Base-by-base conservation (phyloP, 2,113 vertebrate species). In the Sminthopsis crassicaudata region DNA sequence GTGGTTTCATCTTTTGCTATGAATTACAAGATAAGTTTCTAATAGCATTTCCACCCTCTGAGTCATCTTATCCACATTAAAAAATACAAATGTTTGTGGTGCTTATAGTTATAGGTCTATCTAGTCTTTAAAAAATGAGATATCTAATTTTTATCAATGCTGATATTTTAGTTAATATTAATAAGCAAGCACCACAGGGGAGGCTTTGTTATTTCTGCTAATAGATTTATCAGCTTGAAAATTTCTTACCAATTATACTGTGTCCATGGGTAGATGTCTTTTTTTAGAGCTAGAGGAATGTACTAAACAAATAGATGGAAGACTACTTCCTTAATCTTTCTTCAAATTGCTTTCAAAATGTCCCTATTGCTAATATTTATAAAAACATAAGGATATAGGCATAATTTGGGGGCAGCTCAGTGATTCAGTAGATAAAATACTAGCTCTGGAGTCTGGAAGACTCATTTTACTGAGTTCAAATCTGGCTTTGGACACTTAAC, bases 251-350 rank as follows among this genome's bases (percentile, higher is more conserved):
- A 60, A 60, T 60, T 30, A 76, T 76, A 76, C 67, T 76, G 5
- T n/a, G 14, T 7, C 67, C 67, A 76, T 22, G 67, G 16, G 67
- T 42, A 76, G 67, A n/a, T n/a, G 16, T n/a, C 16, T 16, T 16
- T 76, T 76, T 76, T 76, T 51, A 94, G 95, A 92, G 0, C 5
- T 76, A 95, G 93, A 84, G 52, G 14, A 94, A 95, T 89, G 94
- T n/a, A 84, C 11, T 50, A 30, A 94, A 91, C 25, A 93, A 92
- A 91, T 19, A 16, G 22, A 10, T 90, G 95, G 42, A 26, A 92
- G 91, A 96, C 90, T 92, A 26, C 7, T 26, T 94, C 36, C 14
- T 93, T 94, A 30, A 94, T 42, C 67, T n/a, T 76, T n/a, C 36
- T 16, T n/a, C 36, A 76, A 76, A 76, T n/a, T 22, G 16, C 36